Evolutionary conservation across 2,888 invertebrate species (phyloP).

Genomic region (Cheilosia impressa): DNA sequence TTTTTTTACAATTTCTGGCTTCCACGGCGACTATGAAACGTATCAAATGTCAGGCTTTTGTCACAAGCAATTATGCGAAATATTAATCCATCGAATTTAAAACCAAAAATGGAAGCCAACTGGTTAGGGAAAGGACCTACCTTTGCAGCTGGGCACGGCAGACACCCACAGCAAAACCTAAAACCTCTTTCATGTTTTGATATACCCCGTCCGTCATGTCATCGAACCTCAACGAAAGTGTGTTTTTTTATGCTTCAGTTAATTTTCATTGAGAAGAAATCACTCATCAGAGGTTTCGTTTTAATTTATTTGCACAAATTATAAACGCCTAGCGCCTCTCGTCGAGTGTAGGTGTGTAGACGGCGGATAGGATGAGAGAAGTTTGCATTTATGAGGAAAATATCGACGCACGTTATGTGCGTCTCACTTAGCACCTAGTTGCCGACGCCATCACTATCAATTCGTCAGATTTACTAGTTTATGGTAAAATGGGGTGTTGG

Average conservation of each 20-base stretch:
- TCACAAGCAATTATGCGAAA: constrained; percentile 24
- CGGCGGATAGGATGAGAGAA: neutral
- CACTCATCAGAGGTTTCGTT: constrained; percentile 39
- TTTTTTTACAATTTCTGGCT: neutral
- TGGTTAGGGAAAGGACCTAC: constrained; percentile 9
- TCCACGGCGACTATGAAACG: constrained; percentile 2
- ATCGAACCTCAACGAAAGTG: constrained; percentile 35
- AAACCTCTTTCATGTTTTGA: neutral
- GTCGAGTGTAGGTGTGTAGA: too few species aligned
- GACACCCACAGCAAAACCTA: neutral
- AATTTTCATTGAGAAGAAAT: constrained; percentile 52
- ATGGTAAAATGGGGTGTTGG: too few species aligned
- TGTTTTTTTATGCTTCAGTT: constrained; percentile 41
- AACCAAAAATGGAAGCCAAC: constrained; percentile 10
- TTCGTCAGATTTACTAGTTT: too few species aligned
- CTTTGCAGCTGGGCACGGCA: neutral
- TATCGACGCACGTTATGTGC: constrained; percentile 23
- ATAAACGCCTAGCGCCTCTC: neutral
- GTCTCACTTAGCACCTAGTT: constrained; percentile 60
- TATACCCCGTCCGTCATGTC: neutral
- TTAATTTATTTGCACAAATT: constrained; percentile 63
- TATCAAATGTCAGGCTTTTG: constrained; percentile 39
- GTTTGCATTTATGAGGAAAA: neutral
- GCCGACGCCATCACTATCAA: too few species aligned
- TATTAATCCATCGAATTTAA: constrained; percentile 1